Evolutionary conservation across 2,797 vertebrate genomes (phyloP).

Genomic region (Poecile montanus): DNA sequence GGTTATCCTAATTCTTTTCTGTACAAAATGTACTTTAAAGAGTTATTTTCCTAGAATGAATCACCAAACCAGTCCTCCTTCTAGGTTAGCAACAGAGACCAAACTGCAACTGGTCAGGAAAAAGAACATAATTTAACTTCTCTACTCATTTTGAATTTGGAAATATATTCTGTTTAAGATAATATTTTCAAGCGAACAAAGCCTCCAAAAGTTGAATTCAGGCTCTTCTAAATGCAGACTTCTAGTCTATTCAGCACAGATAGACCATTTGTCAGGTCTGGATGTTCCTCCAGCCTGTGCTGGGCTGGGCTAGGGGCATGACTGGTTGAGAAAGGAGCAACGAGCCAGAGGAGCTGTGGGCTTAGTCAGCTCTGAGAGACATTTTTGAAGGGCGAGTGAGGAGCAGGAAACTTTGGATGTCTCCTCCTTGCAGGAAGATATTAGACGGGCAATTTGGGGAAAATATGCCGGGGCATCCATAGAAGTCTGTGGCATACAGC

Average conservation of each 20-base stretch:
- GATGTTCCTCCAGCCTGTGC: neutral
- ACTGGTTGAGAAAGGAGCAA: neutral
- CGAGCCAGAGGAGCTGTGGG: neutral
- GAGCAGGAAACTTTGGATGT: neutral
- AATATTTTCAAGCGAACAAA: neutral
- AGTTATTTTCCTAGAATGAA: slow-evolving; percentile 19
- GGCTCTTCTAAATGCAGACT: neutral
- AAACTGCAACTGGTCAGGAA: neutral
- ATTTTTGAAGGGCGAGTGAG: accelerated
- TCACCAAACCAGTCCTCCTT: slow-evolving; percentile 14
- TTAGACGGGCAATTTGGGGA: neutral
- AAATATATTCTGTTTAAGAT: neutral
- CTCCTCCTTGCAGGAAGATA: neutral
- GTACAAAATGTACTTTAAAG: slow-evolving; percentile 23
- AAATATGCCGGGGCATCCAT: neutral
- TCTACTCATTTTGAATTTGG: neutral
- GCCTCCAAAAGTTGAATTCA: neutral
- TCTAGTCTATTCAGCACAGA: neutral
- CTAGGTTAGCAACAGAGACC: neutral
- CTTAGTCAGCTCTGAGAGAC: neutral
- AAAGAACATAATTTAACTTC: neutral
- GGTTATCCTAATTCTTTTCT: slow-evolving; percentile 38
- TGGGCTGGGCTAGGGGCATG: accelerated
- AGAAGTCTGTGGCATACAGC: neutral
- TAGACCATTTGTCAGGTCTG: neutral